Percentiles rank a stretch among this genome's conserved stretches.
These are phyloP conservation scores for Entomobrya proxima DNA, from an alignment of 2,888 invertebrate species.

Conservation along the genomic window DNA sequence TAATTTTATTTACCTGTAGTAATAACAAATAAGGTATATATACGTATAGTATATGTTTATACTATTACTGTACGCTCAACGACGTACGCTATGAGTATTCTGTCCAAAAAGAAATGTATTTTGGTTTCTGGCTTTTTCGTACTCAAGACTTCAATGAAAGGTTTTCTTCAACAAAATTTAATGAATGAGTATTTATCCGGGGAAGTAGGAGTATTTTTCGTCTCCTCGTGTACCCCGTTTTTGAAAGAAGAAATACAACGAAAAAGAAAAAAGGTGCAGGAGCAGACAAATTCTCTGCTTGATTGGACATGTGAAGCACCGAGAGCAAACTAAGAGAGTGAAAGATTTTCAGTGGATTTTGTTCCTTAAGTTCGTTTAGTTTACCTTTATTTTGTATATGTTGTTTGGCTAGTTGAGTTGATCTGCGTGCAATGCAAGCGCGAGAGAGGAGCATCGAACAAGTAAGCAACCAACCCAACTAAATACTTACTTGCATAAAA, in stretches of 20 bases:
- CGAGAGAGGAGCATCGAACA: neutral
- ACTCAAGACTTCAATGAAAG: slow-evolving; percentile 61
- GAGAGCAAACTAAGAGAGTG: slow-evolving; percentile 63
- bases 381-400: slow-evolving; percentile 42
- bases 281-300: slow-evolving; percentile 53
- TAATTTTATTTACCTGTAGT: neutral
- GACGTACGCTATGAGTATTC: slow-evolving; percentile 20
- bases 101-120: slow-evolving; percentile 58
- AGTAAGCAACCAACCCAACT: neutral
- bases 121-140: slow-evolving; percentile 55
- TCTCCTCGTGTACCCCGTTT: neutral
- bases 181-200: slow-evolving; percentile 62
- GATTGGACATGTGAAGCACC: slow-evolving; percentile 57
- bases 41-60: neutral
- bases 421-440: too few species aligned
- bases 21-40: slow-evolving; percentile 6
- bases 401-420: slow-evolving; percentile 58
- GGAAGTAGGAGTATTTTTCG: slow-evolving; percentile 25
- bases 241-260: neutral
- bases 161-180: slow-evolving; percentile 37
- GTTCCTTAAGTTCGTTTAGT: slow-evolving; percentile 44
- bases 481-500: neutral
- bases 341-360: slow-evolving; percentile 61
- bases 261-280: neutral
- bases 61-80: slow-evolving; percentile 26